Percentiles rank a stretch among this genome's conserved stretches.
These are phyloP conservation scores for Arenaria interpres DNA, from an alignment of 2,113 vertebrate genomes.

Conservation along the genomic window DNA sequence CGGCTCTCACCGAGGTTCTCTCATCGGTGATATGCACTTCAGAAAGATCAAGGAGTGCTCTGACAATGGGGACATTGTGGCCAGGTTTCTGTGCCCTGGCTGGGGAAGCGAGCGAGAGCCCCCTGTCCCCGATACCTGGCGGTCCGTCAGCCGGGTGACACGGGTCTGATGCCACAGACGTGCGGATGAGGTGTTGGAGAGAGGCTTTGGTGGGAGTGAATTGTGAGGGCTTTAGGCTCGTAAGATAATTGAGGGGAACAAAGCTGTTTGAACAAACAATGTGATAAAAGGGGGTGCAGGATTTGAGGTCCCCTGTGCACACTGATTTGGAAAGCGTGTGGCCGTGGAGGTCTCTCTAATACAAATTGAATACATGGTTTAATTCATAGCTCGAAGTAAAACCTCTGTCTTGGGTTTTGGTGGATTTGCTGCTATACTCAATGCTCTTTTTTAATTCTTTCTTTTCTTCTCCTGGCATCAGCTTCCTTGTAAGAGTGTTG, in stretches of 20 bases:
- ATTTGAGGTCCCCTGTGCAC: neutral
- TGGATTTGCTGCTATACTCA: neutral
- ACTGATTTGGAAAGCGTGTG: neutral
- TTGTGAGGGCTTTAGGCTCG: neutral
- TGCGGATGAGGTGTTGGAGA: neutral
- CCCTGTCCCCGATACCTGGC: neutral
- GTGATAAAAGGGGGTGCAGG: neutral
- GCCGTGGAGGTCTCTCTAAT: neutral
- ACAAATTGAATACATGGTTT: neutral
- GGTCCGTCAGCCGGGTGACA: accelerated
- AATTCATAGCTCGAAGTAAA: neutral
- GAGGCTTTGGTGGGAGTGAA: neutral
- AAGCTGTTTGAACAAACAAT: neutral
- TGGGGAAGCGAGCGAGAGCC: accelerated
- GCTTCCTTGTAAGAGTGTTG: neutral
- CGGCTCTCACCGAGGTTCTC: neutral
- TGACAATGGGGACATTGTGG: neutral
- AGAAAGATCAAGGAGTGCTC: neutral
- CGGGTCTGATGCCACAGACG: accelerated
- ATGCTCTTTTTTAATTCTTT: neutral
- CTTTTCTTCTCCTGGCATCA: neutral
- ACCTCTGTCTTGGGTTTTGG: neutral
- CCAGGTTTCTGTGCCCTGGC: neutral
- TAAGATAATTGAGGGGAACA: neutral
- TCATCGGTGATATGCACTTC: accelerated